A percentile compares a stretch with the other conserved stretches of the same genome.
Conservation (phyloP, 37 sponge, comb jelly and placozoan species). For the Cladorhizidae sp. region DNA sequence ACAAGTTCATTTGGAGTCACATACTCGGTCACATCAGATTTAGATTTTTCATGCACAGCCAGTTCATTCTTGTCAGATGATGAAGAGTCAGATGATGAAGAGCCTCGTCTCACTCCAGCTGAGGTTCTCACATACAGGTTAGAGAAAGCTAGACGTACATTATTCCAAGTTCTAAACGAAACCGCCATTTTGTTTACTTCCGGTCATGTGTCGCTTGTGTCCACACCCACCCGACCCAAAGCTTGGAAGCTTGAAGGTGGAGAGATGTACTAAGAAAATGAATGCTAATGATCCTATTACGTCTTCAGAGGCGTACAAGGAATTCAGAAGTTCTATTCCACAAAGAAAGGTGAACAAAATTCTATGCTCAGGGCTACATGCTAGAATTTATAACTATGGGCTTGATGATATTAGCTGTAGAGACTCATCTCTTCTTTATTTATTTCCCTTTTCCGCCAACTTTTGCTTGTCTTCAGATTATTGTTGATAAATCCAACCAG, state of each 20-base stretch:
- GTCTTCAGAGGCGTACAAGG: constrained; percentile 60
- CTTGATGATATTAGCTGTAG: no score
- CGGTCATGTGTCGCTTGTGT: not conserved
- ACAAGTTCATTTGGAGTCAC: constrained; percentile 47
- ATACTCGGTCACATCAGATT: constrained; percentile 8
- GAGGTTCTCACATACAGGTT: not conserved
- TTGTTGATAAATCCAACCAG: constrained; percentile 65
- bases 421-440: not conserved
- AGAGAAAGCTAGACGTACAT: not conserved
- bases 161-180: not conserved
- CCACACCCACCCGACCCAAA: not conserved
- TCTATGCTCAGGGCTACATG: no score
- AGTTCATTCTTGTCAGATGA: not conserved
- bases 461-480: constrained; percentile 59
- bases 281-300: constrained; percentile 48
- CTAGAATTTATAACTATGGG: no score
- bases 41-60: constrained; percentile 25
- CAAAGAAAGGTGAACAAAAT: constrained; percentile 59
- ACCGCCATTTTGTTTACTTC: constrained; percentile 25
- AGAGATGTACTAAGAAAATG: not conserved
- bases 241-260: not conserved
- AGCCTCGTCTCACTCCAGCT: not conserved
- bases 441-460: not conserved
- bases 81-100: not conserved
- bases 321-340: constrained; percentile 79